A percentile compares a stretch with the other conserved stretches of the same genome.
Conservation (phyloP, 1,140 invertebrate genomes). For the Zaprionus ghesquierei region DNA sequence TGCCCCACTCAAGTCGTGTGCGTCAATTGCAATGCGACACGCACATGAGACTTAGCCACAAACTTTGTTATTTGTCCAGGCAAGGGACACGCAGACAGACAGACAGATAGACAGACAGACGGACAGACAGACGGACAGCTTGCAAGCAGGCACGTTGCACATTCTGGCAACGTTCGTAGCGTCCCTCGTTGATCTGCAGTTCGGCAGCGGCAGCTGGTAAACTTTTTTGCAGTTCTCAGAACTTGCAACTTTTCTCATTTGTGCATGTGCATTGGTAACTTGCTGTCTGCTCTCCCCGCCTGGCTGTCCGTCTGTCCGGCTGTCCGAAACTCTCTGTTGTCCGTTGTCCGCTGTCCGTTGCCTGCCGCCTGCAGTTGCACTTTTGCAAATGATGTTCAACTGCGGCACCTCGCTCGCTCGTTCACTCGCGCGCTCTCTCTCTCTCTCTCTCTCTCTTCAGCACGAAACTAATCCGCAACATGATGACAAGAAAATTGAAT, state of each 20-base stretch:
- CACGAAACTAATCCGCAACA: slow-evolving; percentile 80
- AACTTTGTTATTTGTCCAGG: slow-evolving; percentile 63
- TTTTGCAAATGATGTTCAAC: slow-evolving; percentile 50
- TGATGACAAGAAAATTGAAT: slow-evolving; percentile 80
- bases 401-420: slow-evolving; percentile 2
- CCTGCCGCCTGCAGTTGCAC: slow-evolving; percentile 18
- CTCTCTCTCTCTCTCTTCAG: slow-evolving; percentile 11
- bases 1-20: slow-evolving; percentile 7
- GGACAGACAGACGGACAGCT: background rate
- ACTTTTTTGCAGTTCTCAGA: slow-evolving; percentile 60
- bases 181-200: slow-evolving; percentile 17
- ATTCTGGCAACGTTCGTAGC: background rate
- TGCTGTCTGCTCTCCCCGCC: slow-evolving; percentile 22
- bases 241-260: slow-evolving; percentile 78
- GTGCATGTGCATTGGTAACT: slow-evolving; percentile 71
- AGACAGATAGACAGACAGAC: background rate
- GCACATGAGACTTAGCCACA: slow-evolving; percentile 73
- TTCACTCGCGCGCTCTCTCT: background rate
- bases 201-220: slow-evolving; percentile 43
- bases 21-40: slow-evolving; percentile 65
- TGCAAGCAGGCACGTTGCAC: slow-evolving; percentile 6
- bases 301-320: background rate
- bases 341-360: background rate
- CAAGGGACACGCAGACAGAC: background rate
- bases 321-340: background rate